These are phyloP conservation scores for Pemphigus obesinymphae DNA, from an alignment of 1,140 invertebrate genomes.

Conservation along the genomic window DNA sequence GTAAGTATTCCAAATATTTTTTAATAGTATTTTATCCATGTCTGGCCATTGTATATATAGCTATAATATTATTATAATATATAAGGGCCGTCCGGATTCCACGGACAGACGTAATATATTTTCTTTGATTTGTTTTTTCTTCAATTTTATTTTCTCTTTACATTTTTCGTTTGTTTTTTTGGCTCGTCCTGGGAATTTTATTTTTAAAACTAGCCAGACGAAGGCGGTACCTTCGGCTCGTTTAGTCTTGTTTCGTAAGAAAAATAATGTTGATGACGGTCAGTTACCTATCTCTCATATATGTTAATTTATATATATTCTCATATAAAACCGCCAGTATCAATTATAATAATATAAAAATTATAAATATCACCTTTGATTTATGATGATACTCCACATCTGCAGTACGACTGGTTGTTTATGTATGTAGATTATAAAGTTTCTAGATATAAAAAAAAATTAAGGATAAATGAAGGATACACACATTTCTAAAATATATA, in stretches of 20 bases:
- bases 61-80: not conserved
- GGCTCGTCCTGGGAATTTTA: not conserved
- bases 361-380: too few relatives aligned
- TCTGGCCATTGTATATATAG: not conserved
- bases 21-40: too few relatives aligned
- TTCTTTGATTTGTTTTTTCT: not conserved
- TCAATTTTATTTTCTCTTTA: not conserved
- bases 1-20: too few relatives aligned
- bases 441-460: too few relatives aligned
- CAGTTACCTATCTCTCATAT: not conserved
- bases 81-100: not conserved
- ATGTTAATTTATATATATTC: not conserved
- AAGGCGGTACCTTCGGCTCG: not conserved
- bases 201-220: slow-evolving; percentile 31
- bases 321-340: slow-evolving; percentile 5
- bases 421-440: too few relatives aligned
- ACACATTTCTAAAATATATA: too few relatives aligned
- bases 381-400: too few relatives aligned
- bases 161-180: not conserved
- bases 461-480: too few relatives aligned
- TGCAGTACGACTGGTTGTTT: too few relatives aligned
- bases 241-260: not conserved
- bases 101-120: not conserved
- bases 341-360: too few relatives aligned
- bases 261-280: slow-evolving; percentile 18